phyloP scores from a whole-genome alignment of 2,797 vertebrate genomes.

The Karalla daura region DNA sequence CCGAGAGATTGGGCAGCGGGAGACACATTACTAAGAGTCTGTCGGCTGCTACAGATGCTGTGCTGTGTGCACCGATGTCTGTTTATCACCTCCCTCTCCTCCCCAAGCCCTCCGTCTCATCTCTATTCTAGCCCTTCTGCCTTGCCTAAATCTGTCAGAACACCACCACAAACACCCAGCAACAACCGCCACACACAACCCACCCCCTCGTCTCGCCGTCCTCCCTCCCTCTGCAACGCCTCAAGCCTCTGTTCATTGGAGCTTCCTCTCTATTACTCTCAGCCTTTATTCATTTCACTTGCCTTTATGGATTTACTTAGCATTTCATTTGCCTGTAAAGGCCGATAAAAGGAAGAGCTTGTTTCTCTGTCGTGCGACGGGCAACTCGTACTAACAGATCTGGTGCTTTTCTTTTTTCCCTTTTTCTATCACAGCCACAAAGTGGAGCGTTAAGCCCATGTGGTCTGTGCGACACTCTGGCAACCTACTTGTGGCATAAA shows the following conservation, averaged over 20 bases:
- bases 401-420: slow-evolving; percentile 27
- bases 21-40: slow-evolving; percentile 59
- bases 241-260: slow-evolving; percentile 48
- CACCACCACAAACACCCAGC: slow-evolving; percentile 55
- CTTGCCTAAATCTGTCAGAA: slow-evolving; percentile 80
- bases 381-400: slow-evolving; percentile 56
- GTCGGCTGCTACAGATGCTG: slow-evolving; percentile 49
- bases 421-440: slow-evolving; percentile 38
- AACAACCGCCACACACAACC: slow-evolving; percentile 54
- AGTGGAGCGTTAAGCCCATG: slow-evolving; percentile 53
- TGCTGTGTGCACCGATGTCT: slow-evolving; percentile 60
- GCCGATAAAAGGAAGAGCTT: slow-evolving; percentile 52
- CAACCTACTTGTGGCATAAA: slow-evolving; percentile 42
- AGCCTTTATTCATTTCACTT: slow-evolving; percentile 56
- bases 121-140: slow-evolving; percentile 65
- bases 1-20: slow-evolving; percentile 65
- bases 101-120: slow-evolving; percentile 51
- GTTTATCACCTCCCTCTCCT: slow-evolving; percentile 55
- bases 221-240: slow-evolving; percentile 28
- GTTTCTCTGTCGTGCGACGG: slow-evolving; percentile 54
- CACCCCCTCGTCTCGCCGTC: slow-evolving; percentile 29
- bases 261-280: slow-evolving; percentile 27
- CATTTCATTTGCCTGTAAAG: slow-evolving; percentile 71
- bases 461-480: slow-evolving; percentile 15
- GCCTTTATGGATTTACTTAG: slow-evolving; percentile 67